Conservation (phyloP, 2,888 invertebrate species). For the Phorcus lineatus region DNA sequence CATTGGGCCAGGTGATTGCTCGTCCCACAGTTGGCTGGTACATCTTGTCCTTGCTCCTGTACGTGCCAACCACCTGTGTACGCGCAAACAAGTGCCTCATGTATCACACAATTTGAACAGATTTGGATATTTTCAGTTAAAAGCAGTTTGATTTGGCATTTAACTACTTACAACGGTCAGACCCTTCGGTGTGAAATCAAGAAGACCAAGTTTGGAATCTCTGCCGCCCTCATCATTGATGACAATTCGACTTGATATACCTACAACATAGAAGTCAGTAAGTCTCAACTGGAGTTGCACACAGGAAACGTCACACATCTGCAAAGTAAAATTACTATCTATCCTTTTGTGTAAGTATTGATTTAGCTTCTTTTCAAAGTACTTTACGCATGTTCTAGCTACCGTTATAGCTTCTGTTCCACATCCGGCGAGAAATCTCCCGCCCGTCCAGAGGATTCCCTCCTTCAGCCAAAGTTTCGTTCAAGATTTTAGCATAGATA, state of each 20-base stretch:
- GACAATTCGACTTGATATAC: slow-evolving; percentile 4
- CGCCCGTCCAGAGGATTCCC: slow-evolving; percentile 46
- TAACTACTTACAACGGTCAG: background rate
- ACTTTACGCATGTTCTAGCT: too few species aligned
- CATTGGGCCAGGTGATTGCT: slow-evolving; percentile 59
- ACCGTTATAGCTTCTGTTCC: slow-evolving; percentile 59
- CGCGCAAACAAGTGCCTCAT: too few species aligned
- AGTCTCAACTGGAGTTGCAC: too few species aligned
- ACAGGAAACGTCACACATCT: too few species aligned
- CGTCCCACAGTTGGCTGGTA: slow-evolving; percentile 20
- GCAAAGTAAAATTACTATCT: too few species aligned
- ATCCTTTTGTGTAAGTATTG: too few species aligned
- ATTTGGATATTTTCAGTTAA: too few species aligned
- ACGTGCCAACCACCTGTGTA: slow-evolving; percentile 27
- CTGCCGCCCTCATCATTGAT: slow-evolving; percentile 14
- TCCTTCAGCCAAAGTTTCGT: slow-evolving; percentile 50
- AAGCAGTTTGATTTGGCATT: background rate
- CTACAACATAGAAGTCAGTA: background rate
- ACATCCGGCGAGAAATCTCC: slow-evolving; percentile 46
- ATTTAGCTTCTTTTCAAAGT: too few species aligned
- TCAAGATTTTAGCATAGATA: slow-evolving; percentile 55
- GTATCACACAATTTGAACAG: too few species aligned
- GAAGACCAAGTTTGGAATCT: slow-evolving; percentile 11
- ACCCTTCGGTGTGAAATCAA: background rate
- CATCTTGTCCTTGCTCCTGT: slow-evolving; percentile 16